A percentile compares a stretch with the other conserved stretches of the same genome.
Evolutionary conservation across 2,797 vertebrate genomes (phyloP).

Genomic region (Dryobates pubescens): DNA sequence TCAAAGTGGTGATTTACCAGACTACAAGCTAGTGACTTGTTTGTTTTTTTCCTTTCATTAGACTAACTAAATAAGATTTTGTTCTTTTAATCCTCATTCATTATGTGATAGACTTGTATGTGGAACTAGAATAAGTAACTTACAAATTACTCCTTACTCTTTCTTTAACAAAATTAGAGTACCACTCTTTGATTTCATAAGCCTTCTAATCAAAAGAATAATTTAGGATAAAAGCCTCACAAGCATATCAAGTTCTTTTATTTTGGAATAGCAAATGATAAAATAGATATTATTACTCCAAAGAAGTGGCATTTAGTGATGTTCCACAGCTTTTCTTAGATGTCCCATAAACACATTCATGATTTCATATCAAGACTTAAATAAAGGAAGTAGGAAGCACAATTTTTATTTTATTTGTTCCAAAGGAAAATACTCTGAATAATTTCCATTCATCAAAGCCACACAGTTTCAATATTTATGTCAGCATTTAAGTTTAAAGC

Average conservation of each 20-base stretch:
- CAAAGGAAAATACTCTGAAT: neutral
- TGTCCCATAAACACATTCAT: neutral
- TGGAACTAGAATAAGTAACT: neutral
- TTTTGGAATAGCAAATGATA: neutral
- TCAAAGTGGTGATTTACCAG: conserved; percentile 30
- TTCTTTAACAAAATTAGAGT: neutral
- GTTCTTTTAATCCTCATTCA: conserved; percentile 20
- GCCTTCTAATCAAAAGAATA: neutral
- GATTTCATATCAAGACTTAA: neutral
- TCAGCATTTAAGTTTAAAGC: neutral
- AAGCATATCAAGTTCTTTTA: neutral
- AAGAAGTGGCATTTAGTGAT: neutral
- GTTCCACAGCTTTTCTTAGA: neutral
- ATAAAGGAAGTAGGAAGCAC: neutral
- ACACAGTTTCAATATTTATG: neutral
- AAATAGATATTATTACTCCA: neutral
- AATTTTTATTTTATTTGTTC: neutral
- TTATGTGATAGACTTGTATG: neutral
- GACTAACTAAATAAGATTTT: neutral
- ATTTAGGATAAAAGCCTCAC: rapidly evolving
- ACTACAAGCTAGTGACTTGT: neutral
- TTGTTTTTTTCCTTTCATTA: neutral
- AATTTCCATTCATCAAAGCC: neutral
- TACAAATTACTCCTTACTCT: neutral
- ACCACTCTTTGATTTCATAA: neutral